Base-by-base conservation (phyloP, 2,888 invertebrate species). In the Villa cingulata region DNA sequence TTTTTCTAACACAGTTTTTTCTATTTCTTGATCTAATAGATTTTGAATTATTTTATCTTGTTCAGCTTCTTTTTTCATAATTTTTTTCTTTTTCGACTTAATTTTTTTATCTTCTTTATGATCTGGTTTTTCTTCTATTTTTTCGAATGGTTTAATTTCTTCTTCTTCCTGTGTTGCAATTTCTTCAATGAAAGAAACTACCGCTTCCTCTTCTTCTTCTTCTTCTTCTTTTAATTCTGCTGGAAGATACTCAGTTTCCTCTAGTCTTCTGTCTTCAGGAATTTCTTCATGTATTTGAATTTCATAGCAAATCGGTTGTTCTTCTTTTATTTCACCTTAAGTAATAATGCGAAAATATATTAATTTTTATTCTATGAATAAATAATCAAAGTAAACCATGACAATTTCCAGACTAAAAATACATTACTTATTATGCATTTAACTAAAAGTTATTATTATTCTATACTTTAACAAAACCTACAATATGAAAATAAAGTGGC, bases 1-100 rank as follows among this genome's bases (percentile, higher is more conserved):
- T 56, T 70, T 70, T 48, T 72, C 70, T 15, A 68, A 61, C 54
- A 68, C 69, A 4, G 70, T 67, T 57, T 68, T 68, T 45, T 65
- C 64, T 45, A 69, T 59, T 52, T 68, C 69, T 55, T 65, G 63
- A 29, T 62, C 67, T 23, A 68, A 51, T 29, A 69, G 51, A 44
- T 63, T 62, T 51, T 64, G 58, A 47, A 68, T 66, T 43, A 65
- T 54, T 27, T 61, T 62, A 56, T 68, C 69, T 15, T 67, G 64
- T 5, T 68, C 66, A 51, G 63, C 63, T 17, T 59, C 59, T 43
- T 51, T 46, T 48, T 51, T 59, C 48, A 45, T 57, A 56, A 55
- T 58, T 29, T 62, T 62, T 37, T 57, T 59, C 20, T 45, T 45
- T 23, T 20, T 41, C 14, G n/a, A 18, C 19, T 19, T 45, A 19